Evolutionary conservation across 2,113 vertebrate species (phyloP).

Genomic region (Sciurus niger): DNA sequence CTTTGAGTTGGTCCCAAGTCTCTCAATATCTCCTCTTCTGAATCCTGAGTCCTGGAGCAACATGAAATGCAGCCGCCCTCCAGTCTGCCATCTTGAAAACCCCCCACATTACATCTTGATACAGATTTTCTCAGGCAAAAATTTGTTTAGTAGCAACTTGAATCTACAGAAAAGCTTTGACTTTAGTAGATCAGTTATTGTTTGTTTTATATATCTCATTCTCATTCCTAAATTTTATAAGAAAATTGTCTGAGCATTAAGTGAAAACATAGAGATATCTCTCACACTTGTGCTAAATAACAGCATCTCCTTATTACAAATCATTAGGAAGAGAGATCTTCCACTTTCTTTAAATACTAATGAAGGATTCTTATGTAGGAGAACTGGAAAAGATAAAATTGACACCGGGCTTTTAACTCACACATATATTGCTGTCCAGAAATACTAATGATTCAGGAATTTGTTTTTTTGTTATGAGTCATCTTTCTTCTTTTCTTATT

Average conservation of each 20-base stretch:
- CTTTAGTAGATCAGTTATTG: background rate
- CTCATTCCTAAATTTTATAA: constrained; percentile 28
- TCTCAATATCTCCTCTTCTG: no score
- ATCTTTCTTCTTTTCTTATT: background rate
- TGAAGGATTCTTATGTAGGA: background rate
- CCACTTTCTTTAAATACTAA: background rate
- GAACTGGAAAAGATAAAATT: background rate
- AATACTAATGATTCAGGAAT: background rate
- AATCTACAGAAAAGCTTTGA: background rate
- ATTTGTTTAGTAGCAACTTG: background rate
- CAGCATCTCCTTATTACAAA: background rate
- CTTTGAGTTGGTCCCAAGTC: no score
- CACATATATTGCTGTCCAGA: background rate
- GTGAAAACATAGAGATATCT: constrained; percentile 28
- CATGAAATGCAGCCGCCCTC: no score
- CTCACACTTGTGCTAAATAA: background rate
- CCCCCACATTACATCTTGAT: background rate
- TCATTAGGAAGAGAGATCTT: background rate
- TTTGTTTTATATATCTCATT: background rate
- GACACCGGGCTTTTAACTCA: background rate
- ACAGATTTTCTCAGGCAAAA: constrained; percentile 21
- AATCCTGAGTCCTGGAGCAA: no score
- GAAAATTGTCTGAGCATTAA: background rate
- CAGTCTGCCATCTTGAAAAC: no score
- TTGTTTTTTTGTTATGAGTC: background rate